Base-by-base conservation (phyloP, 2,888 invertebrate genomes). In the Drosophila eohydei region DNA sequence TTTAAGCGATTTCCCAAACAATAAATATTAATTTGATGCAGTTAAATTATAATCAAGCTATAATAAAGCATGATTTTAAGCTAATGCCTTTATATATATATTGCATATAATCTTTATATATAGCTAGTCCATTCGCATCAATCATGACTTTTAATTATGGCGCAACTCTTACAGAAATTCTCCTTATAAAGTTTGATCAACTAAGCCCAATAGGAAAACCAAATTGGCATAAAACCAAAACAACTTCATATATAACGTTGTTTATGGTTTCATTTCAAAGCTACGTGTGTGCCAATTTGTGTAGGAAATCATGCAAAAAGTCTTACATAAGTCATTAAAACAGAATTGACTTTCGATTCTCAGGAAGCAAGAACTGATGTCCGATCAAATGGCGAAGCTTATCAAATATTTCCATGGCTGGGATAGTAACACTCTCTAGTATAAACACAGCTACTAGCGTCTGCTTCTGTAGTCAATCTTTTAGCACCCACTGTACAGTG, bases 401-500 rank as follows among this genome's bases (percentile, higher is more conserved):
- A 46, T 28, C 46, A 28, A 28, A n/a, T n/a, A 28, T n/a, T n/a
- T 28, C 2, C 46, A 12, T 12, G 7, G 12, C 6, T 3, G 0
- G 11, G 21, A 2, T 43, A 43, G 40, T n/a, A 40, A 1, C 3
- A 8, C 3, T 1, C 2, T 28, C 4, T 9, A 28, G 8, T 46
- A 28, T 8, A 8, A 8, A 26, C 2, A 3, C 26, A 8, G 7
- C n/a, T 4, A 3, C 2, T 14, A n/a, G 2, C 52, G 8, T n/a
- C 2, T 26, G 9, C 14, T 14, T 2, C 2, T 38, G 7, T 26
- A 2, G 11, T 14, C 12, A 30, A 4, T 7, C 8, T 21, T 9
- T 43, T 32, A 9, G 43, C 30, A 3, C 5, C 50, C 55, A 51
- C 44, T 46, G 50, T 36, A 54, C 41, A 30, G 46, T 36, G 50